Evolutionary conservation across 35 echinoderm and acorn worm genomes (phyloP).

Genomic region (Strongylocentrotus purpuratus): DNA sequence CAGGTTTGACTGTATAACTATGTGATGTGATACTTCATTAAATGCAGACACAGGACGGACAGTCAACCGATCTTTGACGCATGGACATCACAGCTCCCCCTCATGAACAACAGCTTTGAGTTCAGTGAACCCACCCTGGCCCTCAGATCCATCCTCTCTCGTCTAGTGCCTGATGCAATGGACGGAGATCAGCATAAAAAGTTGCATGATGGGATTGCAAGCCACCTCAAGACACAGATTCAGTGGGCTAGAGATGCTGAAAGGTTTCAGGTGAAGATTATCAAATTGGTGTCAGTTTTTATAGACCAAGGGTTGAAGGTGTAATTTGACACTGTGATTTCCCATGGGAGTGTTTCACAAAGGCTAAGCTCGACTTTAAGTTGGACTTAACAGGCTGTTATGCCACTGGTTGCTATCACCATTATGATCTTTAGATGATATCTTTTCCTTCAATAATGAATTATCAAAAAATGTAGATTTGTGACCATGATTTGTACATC

Average conservation of each 20-base stretch:
- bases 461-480: too few species aligned
- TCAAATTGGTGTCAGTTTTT: not conserved
- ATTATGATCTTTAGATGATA: too few species aligned
- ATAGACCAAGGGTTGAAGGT: too few species aligned
- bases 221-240: constrained; percentile 66
- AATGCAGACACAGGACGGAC: not conserved
- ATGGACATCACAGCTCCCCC: constrained; percentile 67
- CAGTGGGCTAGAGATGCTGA: constrained; percentile 79
- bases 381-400: too few species aligned
- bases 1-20: too few species aligned
- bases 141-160: constrained; percentile 57
- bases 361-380: too few species aligned
- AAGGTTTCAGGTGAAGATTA: constrained; percentile 70
- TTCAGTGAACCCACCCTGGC: constrained; percentile 80
- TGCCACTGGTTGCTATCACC: too few species aligned
- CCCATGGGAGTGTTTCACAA: too few species aligned
- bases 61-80: constrained; percentile 34
- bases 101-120: constrained; percentile 81
- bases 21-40: too few species aligned
- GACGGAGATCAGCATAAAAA: not conserved
- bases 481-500: too few species aligned
- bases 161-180: constrained; percentile 29
- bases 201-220: constrained; percentile 55
- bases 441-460: too few species aligned
- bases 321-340: too few species aligned